Conservation (phyloP, 2,797 vertebrate genomes). For the Catharus ustulatus region DNA sequence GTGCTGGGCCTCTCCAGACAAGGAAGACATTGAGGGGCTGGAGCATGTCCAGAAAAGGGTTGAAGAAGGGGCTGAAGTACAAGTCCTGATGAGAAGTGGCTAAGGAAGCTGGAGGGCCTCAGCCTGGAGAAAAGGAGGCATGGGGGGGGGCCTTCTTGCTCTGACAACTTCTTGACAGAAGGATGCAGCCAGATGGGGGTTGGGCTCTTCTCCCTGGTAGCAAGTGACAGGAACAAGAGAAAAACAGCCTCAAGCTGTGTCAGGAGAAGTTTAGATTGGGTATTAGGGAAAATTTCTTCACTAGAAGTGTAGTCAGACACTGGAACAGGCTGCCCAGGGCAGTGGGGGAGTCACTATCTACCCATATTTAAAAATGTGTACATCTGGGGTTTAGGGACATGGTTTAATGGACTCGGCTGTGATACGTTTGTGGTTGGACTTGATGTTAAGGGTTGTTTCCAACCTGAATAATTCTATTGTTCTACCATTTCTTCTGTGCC, state of each 20-base stretch:
- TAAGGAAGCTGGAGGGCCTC: not conserved
- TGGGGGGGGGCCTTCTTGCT: fast-evolving
- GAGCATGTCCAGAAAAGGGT: not conserved
- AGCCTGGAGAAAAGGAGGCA: not conserved
- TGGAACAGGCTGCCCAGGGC: not conserved
- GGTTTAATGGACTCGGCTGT: not conserved
- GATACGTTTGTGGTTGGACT: not conserved
- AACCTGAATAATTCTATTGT: not conserved
- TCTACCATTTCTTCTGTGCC: not conserved
- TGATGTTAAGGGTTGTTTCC: not conserved
- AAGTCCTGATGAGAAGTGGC: not conserved
- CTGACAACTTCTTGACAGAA: not conserved
- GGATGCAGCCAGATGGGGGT: not conserved
- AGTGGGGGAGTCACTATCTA: not conserved
- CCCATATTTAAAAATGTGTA: fast-evolving
- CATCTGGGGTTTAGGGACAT: not conserved
- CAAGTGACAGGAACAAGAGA: not conserved
- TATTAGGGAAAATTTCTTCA: not conserved
- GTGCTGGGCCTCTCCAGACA: not conserved
- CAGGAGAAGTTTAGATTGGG: not conserved
- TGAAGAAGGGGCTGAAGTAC: not conserved
- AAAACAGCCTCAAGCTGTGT: not conserved
- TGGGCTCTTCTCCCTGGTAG: not conserved
- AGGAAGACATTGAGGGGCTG: not conserved
- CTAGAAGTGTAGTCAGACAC: not conserved